Evolutionary conservation across 2,113 vertebrate species (phyloP).

Genomic region (Cepphus grylle): DNA sequence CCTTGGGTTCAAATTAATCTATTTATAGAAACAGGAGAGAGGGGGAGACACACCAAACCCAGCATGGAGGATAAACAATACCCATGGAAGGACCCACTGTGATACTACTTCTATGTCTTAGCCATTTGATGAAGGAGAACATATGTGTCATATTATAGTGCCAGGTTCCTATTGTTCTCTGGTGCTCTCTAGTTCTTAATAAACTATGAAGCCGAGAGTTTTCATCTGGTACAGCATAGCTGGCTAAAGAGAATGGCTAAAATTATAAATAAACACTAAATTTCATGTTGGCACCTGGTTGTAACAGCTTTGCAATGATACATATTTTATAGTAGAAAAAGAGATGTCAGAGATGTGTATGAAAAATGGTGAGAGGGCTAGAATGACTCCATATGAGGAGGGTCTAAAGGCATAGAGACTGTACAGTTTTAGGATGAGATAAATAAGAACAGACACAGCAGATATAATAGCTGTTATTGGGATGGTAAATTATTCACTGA

Average conservation of each 20-base stretch:
- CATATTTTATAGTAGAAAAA: not conserved
- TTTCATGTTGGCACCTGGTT: not conserved
- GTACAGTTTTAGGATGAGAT: not conserved
- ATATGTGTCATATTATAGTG: not conserved
- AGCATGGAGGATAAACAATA: not conserved
- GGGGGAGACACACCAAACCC: not conserved
- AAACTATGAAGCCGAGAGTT: not conserved
- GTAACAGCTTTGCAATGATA: not conserved
- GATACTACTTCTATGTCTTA: not conserved
- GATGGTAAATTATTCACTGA: not conserved
- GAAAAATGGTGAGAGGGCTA: not conserved
- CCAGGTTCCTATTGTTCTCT: not conserved
- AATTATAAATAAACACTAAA: not conserved
- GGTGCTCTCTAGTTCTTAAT: not conserved
- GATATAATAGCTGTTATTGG: not conserved
- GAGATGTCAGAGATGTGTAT: not conserved
- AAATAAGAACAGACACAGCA: not conserved
- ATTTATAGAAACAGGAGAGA: not conserved
- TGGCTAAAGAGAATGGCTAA: not conserved
- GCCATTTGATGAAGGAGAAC: not conserved
- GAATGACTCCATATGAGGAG: not conserved
- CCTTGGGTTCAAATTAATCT: not conserved
- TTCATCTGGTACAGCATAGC: not conserved
- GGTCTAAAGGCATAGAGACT: not conserved
- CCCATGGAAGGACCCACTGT: not conserved